Evolutionary conservation across 1,140 invertebrate genomes (phyloP), one percentile per base, ranked within the genome.

Genomic region (Cyrtorhinus lividipennis): DNA sequence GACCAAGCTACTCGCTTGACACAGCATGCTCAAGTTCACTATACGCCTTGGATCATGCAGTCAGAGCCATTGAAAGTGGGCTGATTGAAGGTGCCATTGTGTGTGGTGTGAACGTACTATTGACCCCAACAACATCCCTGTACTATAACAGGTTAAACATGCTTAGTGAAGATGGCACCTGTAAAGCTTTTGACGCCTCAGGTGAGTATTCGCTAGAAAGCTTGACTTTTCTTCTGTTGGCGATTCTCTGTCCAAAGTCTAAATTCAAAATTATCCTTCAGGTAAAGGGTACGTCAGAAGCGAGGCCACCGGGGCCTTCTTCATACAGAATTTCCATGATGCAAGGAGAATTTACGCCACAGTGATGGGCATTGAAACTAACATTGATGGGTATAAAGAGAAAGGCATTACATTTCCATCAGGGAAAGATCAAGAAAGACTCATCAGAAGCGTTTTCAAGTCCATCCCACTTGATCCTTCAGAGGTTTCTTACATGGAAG

Each of bases 1-100:
- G 94, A 12, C 95, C 95, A 1, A 95, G 91, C 73, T 95, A 87
- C 73, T 84, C 90, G 3, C 74, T 97, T 3, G 95, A 98, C 74
- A 96, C 94, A 5, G 95, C 94, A 1, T 98, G 95, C 74, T 96
- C 93, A 0, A 95, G 92, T 65, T 90, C 90, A 56, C 73, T 95
- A 69, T 83, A 88, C 71, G 93, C 91, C 1, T 73, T 98, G 69
- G 82, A 92, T 69, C 87, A 94, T 69, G 95, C 93, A 12, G 78
- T 91, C 13, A 73, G 75, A 5, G 86, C 90, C 15, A 93, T 98
- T 56, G 78, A 85, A 45, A 77, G 78, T 24, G 91, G 90, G 1
- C 83, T 89, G 68, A 95, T 92, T 74, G 93, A 98, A 70, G 80
- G 89, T 8, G 95, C 95, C 1, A 81, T 98, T 61, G 90, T 98